phyloP scores from a whole-genome alignment of 1,140 invertebrate species.

The Euura saliciscinereae region DNA sequence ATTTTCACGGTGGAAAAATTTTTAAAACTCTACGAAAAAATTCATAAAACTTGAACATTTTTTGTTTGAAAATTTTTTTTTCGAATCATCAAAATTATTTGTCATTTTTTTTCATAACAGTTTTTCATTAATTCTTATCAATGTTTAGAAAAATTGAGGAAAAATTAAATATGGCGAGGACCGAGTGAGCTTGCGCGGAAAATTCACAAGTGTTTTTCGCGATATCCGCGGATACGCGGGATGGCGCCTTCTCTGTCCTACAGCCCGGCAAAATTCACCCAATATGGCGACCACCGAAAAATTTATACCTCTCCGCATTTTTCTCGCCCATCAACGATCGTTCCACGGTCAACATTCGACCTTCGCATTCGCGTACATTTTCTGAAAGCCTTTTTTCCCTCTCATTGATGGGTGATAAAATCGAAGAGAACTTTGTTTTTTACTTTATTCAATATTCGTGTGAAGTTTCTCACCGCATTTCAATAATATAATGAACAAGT shows the following conservation, averaged over 20 bases:
- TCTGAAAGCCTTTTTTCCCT: too few relatives aligned
- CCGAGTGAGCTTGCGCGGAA: not conserved
- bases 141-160: conserved; percentile 42
- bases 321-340: too few relatives aligned
- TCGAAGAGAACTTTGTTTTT: too few relatives aligned
- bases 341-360: too few relatives aligned
- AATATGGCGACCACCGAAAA: not conserved
- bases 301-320: too few relatives aligned
- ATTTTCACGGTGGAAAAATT: conserved; percentile 44
- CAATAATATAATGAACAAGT: too few relatives aligned
- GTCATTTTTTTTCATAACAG: not conserved
- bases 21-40: not conserved
- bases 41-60: not conserved
- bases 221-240: not conserved
- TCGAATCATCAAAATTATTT: not conserved
- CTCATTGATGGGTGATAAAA: too few relatives aligned
- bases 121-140: not conserved
- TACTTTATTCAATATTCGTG: too few relatives aligned
- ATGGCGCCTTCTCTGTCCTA: not conserved
- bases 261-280: conserved; percentile 1
- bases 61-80: not conserved
- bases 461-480: too few relatives aligned
- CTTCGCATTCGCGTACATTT: too few relatives aligned
- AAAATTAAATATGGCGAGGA: conserved; percentile 55
- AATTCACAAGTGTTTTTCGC: not conserved